Evolutionary conservation across 1,140 invertebrate species (phyloP), one percentile per base, ranked within the genome.

Genomic region (Artemia franciscana): DNA sequence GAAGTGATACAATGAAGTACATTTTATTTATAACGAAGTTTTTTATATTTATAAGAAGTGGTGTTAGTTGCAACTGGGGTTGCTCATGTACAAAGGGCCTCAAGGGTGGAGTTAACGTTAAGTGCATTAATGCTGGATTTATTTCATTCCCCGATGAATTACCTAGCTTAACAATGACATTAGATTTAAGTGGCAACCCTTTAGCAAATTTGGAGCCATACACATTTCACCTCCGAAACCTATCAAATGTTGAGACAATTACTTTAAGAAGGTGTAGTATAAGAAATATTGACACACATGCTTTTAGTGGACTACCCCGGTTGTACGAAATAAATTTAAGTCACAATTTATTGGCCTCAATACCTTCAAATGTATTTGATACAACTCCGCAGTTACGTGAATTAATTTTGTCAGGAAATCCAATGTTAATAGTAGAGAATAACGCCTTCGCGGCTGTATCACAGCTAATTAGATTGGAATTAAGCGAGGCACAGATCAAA

Each of bases 271-370:
- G 78, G 26, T 85, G 84, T 68, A 74, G 75, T 59, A 70, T 85
- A 39, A 77, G 78, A 63, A 72, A 71, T 0, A 75, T 86, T 60
- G 79, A 83, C 65, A 74, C 78, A 21, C 78, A 77, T 67, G 79
- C 82, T 2, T 85, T 85, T 69, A 74, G 80, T 51, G 78, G 80
- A 66, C 76, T 85, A 1, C 84, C 78, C 27, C 86, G 85, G 68
- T 72, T 86, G 18, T 81, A 88, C 3, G 85, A 88, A 69, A 70
- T 89, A 51, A 85, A 89, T 70, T 71, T 88, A 58, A 86, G 84
- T 62, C 76, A 81, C 64, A 89, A 89, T 71, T 69, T 76, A 23
- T 72, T 88, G 15, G 72, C 76, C 15, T 71, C 74, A 18, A 77
- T 88, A 57, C 86, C 86, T 3, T 81, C 84, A 2, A 78, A 83